Percentiles rank a stretch among this genome's conserved stretches.
phyloP scores from a whole-genome alignment of 1,140 invertebrate genomes.

The Drosophila parvula region DNA sequence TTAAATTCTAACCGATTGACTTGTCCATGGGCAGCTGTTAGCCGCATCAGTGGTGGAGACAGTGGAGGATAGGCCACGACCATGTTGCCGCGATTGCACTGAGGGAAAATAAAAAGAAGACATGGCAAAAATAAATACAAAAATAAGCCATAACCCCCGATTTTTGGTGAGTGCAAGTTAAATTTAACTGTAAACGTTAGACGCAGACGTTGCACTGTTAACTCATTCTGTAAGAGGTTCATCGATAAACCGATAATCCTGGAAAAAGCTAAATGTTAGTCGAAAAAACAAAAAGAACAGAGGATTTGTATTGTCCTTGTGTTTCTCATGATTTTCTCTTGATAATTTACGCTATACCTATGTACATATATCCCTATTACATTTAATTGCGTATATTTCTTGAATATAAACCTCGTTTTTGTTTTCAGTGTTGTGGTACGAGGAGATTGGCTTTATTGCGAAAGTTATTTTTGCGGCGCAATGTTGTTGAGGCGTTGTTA shows the following conservation, averaged over 20 bases:
- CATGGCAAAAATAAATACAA: no score
- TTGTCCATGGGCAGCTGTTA: slow-evolving; percentile 45
- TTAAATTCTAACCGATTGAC: slow-evolving; percentile 68
- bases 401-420: not conserved
- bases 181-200: no score
- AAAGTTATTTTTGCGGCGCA: slow-evolving; percentile 38
- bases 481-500: slow-evolving; percentile 58
- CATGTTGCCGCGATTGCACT: not conserved
- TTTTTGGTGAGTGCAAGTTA: no score
- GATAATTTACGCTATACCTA: no score
- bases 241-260: not conserved
- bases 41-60: slow-evolving; percentile 29
- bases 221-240: not conserved
- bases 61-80: not conserved
- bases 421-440: not conserved
- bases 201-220: not conserved
- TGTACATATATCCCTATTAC: not conserved
- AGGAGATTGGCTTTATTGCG: slow-evolving; percentile 59
- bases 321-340: no score
- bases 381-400: not conserved
- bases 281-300: no score
- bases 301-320: no score
- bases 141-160: no score
- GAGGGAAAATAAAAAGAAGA: not conserved
- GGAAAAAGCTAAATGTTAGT: no score